These are phyloP conservation scores for Elanoides forficatus DNA, from an alignment of 2,113 vertebrate genomes.

Conservation along the genomic window DNA sequence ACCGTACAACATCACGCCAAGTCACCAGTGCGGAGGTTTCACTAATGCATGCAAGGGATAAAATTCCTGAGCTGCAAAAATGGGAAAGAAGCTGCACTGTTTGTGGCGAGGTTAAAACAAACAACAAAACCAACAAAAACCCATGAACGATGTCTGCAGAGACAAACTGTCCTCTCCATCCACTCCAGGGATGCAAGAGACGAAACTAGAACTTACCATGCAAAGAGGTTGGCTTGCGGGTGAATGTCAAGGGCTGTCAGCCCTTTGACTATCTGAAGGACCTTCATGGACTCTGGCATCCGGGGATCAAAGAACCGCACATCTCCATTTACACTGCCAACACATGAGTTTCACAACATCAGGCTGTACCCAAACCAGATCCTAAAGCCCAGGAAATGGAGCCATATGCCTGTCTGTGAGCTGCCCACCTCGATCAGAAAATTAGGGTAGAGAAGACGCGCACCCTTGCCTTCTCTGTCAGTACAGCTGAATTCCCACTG, in stretches of 20 bases:
- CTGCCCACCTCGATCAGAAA: accelerated
- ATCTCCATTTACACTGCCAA: slow-evolving; percentile 89
- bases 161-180: neutral
- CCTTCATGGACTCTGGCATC: slow-evolving; percentile 86
- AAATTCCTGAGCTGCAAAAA: neutral
- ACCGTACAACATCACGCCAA: accelerated
- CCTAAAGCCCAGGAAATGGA: accelerated
- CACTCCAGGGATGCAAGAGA: neutral
- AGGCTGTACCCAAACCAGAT: accelerated
- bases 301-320: slow-evolving; percentile 93
- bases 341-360: neutral
- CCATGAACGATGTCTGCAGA: neutral
- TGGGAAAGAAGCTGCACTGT: neutral
- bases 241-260: slow-evolving; percentile 95
- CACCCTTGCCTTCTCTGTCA: neutral
- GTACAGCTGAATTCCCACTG: accelerated
- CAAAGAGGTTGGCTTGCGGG: slow-evolving; percentile 92
- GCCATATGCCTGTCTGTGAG: accelerated
- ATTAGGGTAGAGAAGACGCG: accelerated
- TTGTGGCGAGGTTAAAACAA: neutral
- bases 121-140: neutral
- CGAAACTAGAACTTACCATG: slow-evolving; percentile 80
- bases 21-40: neutral
- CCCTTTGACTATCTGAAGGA: slow-evolving; percentile 94
- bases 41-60: too few relatives aligned